Evolutionary conservation across 2,888 invertebrate species (phyloP).

Genomic region (Plemyria rubiginata): DNA sequence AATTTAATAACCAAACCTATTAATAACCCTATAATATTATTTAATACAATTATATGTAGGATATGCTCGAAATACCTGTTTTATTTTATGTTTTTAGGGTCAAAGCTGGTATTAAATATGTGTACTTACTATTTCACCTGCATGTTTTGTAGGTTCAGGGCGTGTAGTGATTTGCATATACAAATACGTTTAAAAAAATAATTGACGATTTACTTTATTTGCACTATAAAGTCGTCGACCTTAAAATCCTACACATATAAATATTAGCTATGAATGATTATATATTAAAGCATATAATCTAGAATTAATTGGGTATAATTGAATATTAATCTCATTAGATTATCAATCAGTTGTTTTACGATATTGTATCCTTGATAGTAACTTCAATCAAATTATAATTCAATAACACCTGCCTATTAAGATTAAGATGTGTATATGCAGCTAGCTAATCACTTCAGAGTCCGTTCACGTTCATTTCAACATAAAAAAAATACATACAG

Average conservation of each 20-base stretch:
- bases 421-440: neutral
- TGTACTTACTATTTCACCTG: constrained; percentile 13
- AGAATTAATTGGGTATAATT: constrained; percentile 8
- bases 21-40: neutral
- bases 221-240: constrained; percentile 26
- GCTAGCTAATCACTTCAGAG: no score
- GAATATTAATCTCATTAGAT: constrained; percentile 7
- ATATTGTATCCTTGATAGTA: constrained; percentile 5
- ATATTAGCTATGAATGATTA: constrained; percentile 5
- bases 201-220: constrained; percentile 19
- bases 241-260: constrained; percentile 20
- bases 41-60: neutral
- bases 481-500: no score
- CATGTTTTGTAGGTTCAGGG: constrained; percentile 8
- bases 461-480: no score
- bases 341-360: constrained; percentile 1
- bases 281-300: constrained; percentile 8
- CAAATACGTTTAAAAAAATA: neutral
- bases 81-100: constrained; percentile 3
- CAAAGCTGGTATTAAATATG: constrained; percentile 17
- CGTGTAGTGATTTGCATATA: constrained; percentile 8
- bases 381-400: constrained; percentile 1
- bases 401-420: neutral
- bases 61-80: neutral
- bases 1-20: neutral